These are phyloP conservation scores for Brachymystax lenok DNA, from an alignment of 2,797 vertebrate species.

Conservation along the genomic window DNA sequence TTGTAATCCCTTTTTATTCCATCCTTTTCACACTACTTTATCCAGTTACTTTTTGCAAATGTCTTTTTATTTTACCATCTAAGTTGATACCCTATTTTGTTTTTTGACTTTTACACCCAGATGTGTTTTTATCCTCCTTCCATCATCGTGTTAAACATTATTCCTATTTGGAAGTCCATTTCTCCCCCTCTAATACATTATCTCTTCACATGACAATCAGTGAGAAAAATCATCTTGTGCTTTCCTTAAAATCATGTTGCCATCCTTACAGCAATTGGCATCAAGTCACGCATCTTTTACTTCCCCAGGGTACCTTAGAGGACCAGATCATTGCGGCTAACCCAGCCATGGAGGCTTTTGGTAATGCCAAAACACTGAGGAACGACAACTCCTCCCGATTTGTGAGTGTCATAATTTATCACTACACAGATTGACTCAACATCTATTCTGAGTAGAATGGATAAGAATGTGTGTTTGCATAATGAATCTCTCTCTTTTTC, in stretches of 20 bases:
- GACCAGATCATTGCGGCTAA: constrained; percentile 97
- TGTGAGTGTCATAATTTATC: constrained; percentile 76
- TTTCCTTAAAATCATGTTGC: background rate
- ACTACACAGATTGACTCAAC: background rate
- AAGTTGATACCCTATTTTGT: constrained; percentile 6
- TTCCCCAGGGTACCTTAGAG: constrained; percentile 86
- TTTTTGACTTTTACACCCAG: background rate
- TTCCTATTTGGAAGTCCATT: background rate
- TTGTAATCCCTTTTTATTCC: constrained; percentile 9
- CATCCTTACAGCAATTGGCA: background rate
- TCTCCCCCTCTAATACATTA: background rate
- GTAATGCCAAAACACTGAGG: constrained; percentile 92
- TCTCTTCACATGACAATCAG: background rate
- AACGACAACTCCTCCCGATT: constrained; percentile 96
- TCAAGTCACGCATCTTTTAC: background rate
- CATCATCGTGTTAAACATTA: background rate
- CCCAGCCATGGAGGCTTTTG: constrained; percentile 95
- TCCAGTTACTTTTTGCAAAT: background rate
- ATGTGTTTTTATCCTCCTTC: background rate
- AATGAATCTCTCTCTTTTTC: background rate
- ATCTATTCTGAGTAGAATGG: background rate
- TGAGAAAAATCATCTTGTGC: background rate
- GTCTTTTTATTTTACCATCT: background rate
- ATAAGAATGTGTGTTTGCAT: background rate
- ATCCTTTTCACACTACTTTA: background rate